Base-by-base conservation (phyloP, 2,797 vertebrate genomes). In the Tokudaia muenninki region DNA sequence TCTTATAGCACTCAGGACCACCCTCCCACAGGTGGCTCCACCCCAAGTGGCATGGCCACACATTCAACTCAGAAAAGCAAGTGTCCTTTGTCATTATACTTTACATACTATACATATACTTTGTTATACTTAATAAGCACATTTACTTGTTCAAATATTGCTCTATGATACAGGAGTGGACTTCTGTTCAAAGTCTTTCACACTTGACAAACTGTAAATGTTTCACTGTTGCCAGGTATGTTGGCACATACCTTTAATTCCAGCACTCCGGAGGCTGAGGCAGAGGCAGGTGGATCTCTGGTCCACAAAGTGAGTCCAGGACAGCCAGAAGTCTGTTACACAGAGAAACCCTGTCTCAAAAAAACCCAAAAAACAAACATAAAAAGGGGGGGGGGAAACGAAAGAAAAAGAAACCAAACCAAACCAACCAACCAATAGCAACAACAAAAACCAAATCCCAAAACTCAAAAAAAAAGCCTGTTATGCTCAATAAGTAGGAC, bases 151-250 rank as follows among this genome's bases (percentile, higher is more conserved):
- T 77, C 79, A 95, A 92, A 79, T 91, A 4, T 91, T 44, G 12
- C 19, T 92, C 41, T 96, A 84, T 89, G 50, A 41, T 94, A 63
- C 52, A 91, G 61, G 84, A 90, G 78, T 74, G 14, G 91, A 95
- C 41, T 86, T 96, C 92, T 88, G 26, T 92, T 93, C n/a, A 74
- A 81, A 93, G 26, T 94, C 47, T 97, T 26, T 97, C 57, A 90
- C 6, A 80, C 57, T 37, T 94, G 72, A 55, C 70, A 87, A 81
- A 75, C 81, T 91, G 74, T 90, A 70, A 86, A 75, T 83, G 14
- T 94, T 92, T 95, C 37, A 93, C 75, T 47, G 22, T 47, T 77
- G 24, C 24, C 22, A 29, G 41, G 41, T 77, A 4, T 77, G 44
- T 14, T 77, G 44, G 75, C 13, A 8, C 44, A 77, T 6, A 11